Evolutionary conservation across 2,797 vertebrate species (phyloP).

Genomic region (Gephyroberyx darwinii): DNA sequence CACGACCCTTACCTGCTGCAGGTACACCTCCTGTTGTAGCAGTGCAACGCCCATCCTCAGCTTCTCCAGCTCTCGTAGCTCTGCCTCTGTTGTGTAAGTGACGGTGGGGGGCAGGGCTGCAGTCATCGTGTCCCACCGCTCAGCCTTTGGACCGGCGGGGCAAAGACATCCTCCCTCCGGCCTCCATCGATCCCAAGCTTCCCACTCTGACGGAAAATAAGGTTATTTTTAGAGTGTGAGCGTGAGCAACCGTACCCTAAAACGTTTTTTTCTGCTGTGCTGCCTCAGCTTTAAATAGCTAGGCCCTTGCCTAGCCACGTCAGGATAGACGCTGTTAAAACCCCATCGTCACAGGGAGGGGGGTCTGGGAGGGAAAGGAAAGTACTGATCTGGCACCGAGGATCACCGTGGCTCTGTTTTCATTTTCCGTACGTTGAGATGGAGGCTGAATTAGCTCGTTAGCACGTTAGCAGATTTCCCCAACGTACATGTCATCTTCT

Average conservation of each 20-base stretch:
- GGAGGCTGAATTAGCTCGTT: conserved; percentile 68
- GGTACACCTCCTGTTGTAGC: conserved; percentile 75
- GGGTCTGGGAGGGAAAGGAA: conserved; percentile 58
- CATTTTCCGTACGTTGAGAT: conserved; percentile 71
- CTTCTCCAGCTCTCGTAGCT: conserved; percentile 76
- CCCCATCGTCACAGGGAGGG: conserved; percentile 44
- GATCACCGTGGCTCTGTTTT: conserved; percentile 67
- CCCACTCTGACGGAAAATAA: conserved; percentile 78
- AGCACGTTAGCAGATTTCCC: conserved; percentile 33
- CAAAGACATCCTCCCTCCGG: conserved; percentile 69
- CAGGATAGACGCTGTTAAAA: conserved; percentile 63
- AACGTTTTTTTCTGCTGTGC: conserved; percentile 67
- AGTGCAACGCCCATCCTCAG: conserved; percentile 75
- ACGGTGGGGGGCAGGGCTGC: conserved; percentile 67
- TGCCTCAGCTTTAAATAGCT: conserved; percentile 76
- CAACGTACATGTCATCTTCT: conserved; percentile 13
- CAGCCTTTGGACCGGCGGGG: conserved; percentile 51
- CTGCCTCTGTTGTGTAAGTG: conserved; percentile 69
- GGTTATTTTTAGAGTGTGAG: conserved; percentile 75
- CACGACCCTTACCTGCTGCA: conserved; percentile 75
- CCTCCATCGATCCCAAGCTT: conserved; percentile 78
- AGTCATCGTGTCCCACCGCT: conserved; percentile 44
- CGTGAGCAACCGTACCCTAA: conserved; percentile 71
- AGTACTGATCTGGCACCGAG: conserved; percentile 61
- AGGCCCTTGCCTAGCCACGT: conserved; percentile 45